Conservation (phyloP, 2,888 invertebrate species). For the Thalpophila matura region DNA sequence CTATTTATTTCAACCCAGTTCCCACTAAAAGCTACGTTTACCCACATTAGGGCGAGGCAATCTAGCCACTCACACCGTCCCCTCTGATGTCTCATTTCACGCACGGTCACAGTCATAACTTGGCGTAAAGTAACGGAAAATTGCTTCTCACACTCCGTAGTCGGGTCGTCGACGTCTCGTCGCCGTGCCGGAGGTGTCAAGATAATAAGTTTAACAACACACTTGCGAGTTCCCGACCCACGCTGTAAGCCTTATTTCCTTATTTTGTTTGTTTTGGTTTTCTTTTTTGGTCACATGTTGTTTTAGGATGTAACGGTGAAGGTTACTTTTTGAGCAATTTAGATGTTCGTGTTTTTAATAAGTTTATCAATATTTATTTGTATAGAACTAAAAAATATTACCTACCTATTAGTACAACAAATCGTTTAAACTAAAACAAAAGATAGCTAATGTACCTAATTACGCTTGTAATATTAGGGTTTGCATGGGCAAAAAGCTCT, state of each 20-base stretch:
- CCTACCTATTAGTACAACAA: too few species aligned
- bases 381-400: too few species aligned
- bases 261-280: conserved; percentile 9
- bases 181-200: conserved; percentile 27
- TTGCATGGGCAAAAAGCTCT: too few species aligned
- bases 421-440: too few species aligned
- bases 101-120: conserved; percentile 65
- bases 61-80: conserved; percentile 56
- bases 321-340: neutral
- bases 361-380: too few species aligned
- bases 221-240: conserved; percentile 24
- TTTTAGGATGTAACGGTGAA: neutral
- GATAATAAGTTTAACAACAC: conserved; percentile 40
- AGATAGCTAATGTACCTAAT: too few species aligned
- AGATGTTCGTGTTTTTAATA: neutral
- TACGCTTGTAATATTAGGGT: too few species aligned
- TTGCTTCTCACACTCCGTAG: conserved; percentile 58
- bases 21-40: conserved; percentile 31
- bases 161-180: conserved; percentile 36
- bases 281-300: neutral
- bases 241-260: conserved; percentile 6
- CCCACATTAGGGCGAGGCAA: conserved; percentile 53
- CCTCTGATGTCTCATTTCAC: conserved; percentile 65
- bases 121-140: conserved; percentile 68
- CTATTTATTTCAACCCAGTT: conserved; percentile 47